A percentile compares a stretch with the other conserved stretches of the same genome.
These are phyloP conservation scores for Orius insidiosus DNA, from an alignment of 1,140 invertebrate species.

Conservation along the genomic window DNA sequence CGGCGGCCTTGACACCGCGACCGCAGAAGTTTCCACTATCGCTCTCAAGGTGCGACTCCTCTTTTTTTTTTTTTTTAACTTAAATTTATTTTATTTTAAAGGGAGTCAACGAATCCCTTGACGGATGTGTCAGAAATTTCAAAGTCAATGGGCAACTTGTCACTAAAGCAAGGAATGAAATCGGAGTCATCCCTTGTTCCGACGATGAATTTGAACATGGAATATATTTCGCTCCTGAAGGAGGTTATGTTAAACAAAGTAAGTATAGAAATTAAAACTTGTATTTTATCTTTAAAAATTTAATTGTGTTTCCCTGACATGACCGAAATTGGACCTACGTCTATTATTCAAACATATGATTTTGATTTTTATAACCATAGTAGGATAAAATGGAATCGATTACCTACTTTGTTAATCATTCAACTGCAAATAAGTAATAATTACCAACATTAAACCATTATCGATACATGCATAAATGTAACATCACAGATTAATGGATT, in stretches of 20 bases:
- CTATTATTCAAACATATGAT: too few species aligned
- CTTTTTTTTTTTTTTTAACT: neutral
- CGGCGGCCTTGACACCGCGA: constrained; percentile 38
- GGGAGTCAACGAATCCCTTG: constrained; percentile 47
- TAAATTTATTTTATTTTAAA: constrained; percentile 22
- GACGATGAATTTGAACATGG: constrained; percentile 69
- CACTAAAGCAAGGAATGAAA: constrained; percentile 33
- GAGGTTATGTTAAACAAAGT: constrained; percentile 48
- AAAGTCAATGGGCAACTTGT: constrained; percentile 47
- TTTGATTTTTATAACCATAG: too few species aligned
- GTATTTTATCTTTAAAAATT: constrained; percentile 5
- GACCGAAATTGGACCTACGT: too few species aligned
- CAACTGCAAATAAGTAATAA: too few species aligned
- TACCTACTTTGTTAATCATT: too few species aligned
- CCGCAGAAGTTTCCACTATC: constrained; percentile 4
- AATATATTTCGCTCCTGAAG: constrained; percentile 63
- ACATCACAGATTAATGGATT: too few species aligned
- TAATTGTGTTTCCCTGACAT: neutral
- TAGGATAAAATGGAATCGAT: too few species aligned
- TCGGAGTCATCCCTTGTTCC: constrained; percentile 59
- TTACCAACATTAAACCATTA: too few species aligned
- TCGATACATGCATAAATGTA: too few species aligned
- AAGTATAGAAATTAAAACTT: too few species aligned
- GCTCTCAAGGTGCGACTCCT: neutral
- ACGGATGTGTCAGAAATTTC: constrained; percentile 74